Percentiles rank a stretch among this genome's conserved stretches.
These are phyloP conservation scores for Siphonodentalium dalli DNA, from an alignment of 2,888 invertebrate species.

Conservation along the genomic window DNA sequence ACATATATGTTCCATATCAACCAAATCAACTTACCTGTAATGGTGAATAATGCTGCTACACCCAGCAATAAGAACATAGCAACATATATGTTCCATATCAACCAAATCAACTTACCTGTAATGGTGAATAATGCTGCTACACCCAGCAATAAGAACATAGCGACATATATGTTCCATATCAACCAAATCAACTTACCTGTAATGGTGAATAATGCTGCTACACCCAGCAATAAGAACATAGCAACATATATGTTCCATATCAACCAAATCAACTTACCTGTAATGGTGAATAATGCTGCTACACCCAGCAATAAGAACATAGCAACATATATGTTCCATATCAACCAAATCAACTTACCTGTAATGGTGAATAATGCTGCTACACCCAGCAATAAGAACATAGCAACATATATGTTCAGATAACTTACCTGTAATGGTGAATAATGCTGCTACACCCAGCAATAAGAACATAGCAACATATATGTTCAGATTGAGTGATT, in stretches of 20 bases:
- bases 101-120: too few species aligned
- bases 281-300: neutral
- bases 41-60: too few species aligned
- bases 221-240: too few species aligned
- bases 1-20: too few species aligned
- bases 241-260: neutral
- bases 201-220: too few species aligned
- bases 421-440: conserved; percentile 66
- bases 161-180: too few species aligned
- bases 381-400: conserved; percentile 65
- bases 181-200: too few species aligned
- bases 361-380: conserved; percentile 67
- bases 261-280: neutral
- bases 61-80: too few species aligned
- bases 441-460: conserved; percentile 66
- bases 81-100: too few species aligned
- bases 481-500: conserved; percentile 65
- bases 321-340: neutral
- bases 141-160: too few species aligned
- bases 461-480: conserved; percentile 66
- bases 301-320: neutral
- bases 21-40: too few species aligned
- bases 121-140: too few species aligned
- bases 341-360: conserved; percentile 48
- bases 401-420: conserved; percentile 62